These are phyloP conservation scores for Actinia tenebrosa DNA, from an alignment of 64 coral and sea anemone genomes.

Conservation along the genomic window DNA sequence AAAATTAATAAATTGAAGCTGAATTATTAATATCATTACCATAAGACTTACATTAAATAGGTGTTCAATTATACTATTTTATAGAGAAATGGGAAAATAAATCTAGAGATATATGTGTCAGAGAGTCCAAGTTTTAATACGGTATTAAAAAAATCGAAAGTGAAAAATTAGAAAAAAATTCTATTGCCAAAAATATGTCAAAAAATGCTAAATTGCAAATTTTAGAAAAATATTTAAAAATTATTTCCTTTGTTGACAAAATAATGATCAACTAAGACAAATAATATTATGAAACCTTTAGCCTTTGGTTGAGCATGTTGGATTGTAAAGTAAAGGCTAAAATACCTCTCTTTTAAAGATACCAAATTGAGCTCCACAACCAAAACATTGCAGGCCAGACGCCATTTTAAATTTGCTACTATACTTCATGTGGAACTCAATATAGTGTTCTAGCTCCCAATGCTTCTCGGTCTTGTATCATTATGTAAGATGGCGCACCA, in stretches of 20 bases:
- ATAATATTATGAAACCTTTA: not conserved
- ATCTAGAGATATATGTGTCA: too few species aligned
- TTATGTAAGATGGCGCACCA: conserved; percentile 3
- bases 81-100: too few species aligned
- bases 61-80: not conserved
- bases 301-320: not conserved
- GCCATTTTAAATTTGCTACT: conserved; percentile 46
- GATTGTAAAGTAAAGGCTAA: not conserved
- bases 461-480: not conserved
- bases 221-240: not conserved
- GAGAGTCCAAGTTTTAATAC: too few species aligned
- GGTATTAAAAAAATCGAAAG: not conserved
- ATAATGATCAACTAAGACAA: not conserved
- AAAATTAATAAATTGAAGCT: not conserved
- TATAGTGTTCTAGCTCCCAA: not conserved
- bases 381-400: conserved; percentile 81
- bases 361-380: conserved; percentile 87
- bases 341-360: conserved; percentile 88
- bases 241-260: not conserved
- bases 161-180: not conserved
- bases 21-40: too few species aligned
- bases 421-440: not conserved
- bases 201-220: not conserved
- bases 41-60: not conserved
- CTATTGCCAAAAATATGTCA: not conserved